A percentile compares a stretch with the other conserved stretches of the same genome.
phyloP scores from a whole-genome alignment of 1,140 invertebrate species.

The Lordiphosa mommai region DNA sequence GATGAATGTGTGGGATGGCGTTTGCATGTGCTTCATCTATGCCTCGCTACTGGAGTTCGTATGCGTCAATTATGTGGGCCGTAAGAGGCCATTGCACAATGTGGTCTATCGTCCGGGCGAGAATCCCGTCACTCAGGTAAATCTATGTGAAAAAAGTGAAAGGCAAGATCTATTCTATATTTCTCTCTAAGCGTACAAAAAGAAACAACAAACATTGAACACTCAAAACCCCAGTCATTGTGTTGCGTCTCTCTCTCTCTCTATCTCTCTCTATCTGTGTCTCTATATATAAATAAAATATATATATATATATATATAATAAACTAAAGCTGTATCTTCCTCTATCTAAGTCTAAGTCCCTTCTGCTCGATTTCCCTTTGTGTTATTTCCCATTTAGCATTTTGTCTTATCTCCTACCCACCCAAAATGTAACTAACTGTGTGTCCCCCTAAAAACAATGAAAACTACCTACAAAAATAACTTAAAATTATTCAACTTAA shows the following conservation, averaged over 20 bases:
- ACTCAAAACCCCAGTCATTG: conserved; percentile 45
- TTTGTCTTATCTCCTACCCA: conserved; percentile 30
- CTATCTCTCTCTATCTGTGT: conserved; percentile 17
- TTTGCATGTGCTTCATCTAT: conserved; percentile 98
- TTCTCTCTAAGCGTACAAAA: background rate
- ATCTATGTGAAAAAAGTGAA: conserved; percentile 28
- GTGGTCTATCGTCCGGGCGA: conserved; percentile 93
- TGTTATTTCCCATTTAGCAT: conserved; percentile 51
- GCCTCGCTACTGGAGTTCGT: conserved; percentile 95
- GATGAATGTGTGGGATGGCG: conserved; percentile 97
- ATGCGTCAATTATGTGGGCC: conserved; percentile 95
- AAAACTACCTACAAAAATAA: background rate
- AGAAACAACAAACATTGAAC: conserved; percentile 25
- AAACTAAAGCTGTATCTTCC: conserved; percentile 10
- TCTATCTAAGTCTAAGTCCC: conserved; percentile 41
- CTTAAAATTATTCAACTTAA: background rate
- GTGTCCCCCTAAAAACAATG: background rate
- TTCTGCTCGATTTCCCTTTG: conserved; percentile 44
- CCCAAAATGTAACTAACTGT: no score
- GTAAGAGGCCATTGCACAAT: conserved; percentile 93
- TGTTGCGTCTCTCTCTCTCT: conserved; percentile 48
- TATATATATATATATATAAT: conserved; percentile 16
- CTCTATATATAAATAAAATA: conserved; percentile 20
- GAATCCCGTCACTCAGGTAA: conserved; percentile 94
- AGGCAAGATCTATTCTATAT: background rate